Conservation (phyloP, 2,113 vertebrate species). For the Phoenicopterus ruber region DNA sequence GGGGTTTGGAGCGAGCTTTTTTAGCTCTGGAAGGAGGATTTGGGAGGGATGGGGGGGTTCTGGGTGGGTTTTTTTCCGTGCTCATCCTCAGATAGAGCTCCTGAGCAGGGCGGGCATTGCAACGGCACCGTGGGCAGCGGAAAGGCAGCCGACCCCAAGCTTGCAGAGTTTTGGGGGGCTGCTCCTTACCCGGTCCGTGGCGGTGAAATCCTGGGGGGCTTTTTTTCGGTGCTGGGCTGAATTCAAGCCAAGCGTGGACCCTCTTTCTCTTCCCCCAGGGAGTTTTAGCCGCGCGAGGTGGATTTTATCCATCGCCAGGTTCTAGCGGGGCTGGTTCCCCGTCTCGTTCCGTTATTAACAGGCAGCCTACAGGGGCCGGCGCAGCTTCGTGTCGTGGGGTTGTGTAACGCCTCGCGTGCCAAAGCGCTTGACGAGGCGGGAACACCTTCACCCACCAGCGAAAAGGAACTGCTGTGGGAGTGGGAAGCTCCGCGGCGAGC, state of each 20-base stretch:
- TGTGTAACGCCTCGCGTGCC: not conserved
- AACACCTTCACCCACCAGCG: not conserved
- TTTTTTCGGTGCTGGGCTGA: not conserved
- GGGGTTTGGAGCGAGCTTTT: not conserved
- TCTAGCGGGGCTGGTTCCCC: not conserved
- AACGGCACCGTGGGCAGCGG: not conserved
- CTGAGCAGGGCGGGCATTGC: fast-evolving
- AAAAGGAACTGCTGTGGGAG: not conserved
- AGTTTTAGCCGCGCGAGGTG: not conserved
- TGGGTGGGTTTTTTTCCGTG: not conserved
- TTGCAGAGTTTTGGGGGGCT: not conserved
- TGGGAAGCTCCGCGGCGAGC: not conserved
- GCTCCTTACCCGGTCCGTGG: not conserved
- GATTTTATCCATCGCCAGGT: not conserved
- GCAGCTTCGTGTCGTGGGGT: not conserved
- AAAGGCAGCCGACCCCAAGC: too few relatives aligned
- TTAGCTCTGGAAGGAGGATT: not conserved
- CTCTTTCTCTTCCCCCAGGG: not conserved
- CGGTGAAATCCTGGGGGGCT: fast-evolving
- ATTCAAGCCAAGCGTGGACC: not conserved
- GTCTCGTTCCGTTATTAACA: not conserved
- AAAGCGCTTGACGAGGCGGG: not conserved
- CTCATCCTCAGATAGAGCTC: not conserved
- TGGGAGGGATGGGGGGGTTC: not conserved
- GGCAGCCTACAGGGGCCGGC: not conserved